Percentiles rank a stretch among this genome's conserved stretches.
These are phyloP conservation scores for Alaudala cheleensis DNA, from an alignment of 2,113 vertebrate species.

Conservation along the genomic window DNA sequence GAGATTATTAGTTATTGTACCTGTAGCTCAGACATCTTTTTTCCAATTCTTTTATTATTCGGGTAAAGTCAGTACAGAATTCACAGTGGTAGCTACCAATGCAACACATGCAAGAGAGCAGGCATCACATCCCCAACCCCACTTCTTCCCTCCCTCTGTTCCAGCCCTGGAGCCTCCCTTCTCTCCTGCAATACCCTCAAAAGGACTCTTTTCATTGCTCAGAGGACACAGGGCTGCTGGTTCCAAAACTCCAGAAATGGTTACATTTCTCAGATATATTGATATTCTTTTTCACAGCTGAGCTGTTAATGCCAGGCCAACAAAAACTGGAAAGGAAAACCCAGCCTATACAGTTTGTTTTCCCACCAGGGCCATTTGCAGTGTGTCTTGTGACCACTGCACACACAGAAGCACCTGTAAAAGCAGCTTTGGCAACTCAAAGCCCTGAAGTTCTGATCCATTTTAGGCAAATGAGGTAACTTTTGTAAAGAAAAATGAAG, in stretches of 20 bases:
- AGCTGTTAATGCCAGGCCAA: neutral
- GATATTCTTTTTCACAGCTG: neutral
- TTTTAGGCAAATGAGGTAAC: neutral
- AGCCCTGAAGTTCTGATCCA: neutral
- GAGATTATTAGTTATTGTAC: neutral
- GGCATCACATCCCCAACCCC: neutral
- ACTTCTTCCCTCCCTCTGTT: neutral
- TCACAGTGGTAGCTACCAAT: neutral
- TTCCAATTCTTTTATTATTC: neutral
- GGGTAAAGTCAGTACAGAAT: neutral
- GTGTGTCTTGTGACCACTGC: neutral
- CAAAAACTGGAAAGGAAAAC: neutral
- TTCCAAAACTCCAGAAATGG: neutral
- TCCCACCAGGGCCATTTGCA: neutral
- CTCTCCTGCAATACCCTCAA: neutral
- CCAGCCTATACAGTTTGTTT: neutral
- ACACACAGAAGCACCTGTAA: neutral
- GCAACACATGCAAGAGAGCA: neutral
- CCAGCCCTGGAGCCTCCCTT: neutral
- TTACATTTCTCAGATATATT: neutral
- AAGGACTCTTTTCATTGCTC: neutral
- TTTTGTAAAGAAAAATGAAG: neutral
- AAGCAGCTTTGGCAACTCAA: neutral
- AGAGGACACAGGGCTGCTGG: fast-evolving
- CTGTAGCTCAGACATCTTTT: neutral